phyloP scores from a whole-genome alignment of 2,113 vertebrate genomes.

The Protobothrops mucrosquamatus region DNA sequence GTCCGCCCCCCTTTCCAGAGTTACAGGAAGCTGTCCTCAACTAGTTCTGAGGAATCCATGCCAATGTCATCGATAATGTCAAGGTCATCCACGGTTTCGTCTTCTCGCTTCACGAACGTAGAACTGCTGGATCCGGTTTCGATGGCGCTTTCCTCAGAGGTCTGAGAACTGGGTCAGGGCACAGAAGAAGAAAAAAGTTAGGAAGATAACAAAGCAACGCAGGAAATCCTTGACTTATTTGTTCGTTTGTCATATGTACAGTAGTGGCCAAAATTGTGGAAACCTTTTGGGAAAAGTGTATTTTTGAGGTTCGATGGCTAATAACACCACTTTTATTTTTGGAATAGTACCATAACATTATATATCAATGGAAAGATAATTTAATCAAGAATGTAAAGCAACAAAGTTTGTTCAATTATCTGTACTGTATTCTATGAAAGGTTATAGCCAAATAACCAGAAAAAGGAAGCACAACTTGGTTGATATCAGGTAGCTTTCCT shows the following conservation, averaged over 20 bases:
- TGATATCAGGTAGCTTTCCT: no score
- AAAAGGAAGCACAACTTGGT: no score
- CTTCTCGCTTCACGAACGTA: conserved; percentile 90
- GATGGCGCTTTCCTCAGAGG: conserved; percentile 97
- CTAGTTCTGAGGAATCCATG: conserved; percentile 92
- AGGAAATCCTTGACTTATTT: not conserved
- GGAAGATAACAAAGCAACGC: not conserved
- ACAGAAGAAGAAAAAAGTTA: not conserved
- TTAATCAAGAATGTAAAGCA: no score
- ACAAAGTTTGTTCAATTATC: no score
- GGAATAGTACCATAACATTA: no score
- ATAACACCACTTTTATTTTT: no score
- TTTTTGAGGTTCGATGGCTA: no score
- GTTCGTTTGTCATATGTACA: not conserved
- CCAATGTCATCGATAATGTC: conserved; percentile 96
- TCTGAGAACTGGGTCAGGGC: conserved; percentile 83
- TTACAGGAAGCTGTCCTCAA: conserved; percentile 98
- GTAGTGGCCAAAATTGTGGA: no score
- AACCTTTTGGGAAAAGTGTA: no score
- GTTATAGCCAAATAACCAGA: no score
- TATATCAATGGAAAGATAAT: no score
- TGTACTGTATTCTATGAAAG: no score
- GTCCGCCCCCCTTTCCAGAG: not conserved
- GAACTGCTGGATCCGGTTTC: conserved; percentile 97
- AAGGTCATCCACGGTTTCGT: conserved; percentile 95